These are phyloP conservation scores for Agrilus planipennis DNA, from an alignment of 1,140 invertebrate genomes.

Conservation along the genomic window DNA sequence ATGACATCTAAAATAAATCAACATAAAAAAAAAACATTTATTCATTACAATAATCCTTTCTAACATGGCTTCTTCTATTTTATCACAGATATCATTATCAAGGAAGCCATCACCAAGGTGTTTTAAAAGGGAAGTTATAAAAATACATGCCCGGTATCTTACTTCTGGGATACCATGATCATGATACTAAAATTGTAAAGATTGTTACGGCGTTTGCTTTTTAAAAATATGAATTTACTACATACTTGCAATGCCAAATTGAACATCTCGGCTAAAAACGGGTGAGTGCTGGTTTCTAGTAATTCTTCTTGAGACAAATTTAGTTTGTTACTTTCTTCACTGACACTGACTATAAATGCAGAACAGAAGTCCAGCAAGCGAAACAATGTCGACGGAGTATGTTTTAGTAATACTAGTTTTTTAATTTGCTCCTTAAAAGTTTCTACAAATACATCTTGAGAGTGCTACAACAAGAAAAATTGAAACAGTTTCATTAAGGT, in stretches of 20 bases:
- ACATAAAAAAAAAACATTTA: conserved; percentile 4
- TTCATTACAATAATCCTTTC: conserved; percentile 22
- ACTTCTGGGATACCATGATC: conserved; percentile 37
- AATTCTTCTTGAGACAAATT: not conserved
- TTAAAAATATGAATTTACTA: conserved; percentile 1
- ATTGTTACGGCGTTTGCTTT: not conserved
- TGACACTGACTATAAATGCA: not conserved
- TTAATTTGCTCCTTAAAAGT: conserved; percentile 2
- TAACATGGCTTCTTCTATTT: conserved; percentile 48
- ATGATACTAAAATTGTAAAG: conserved; percentile 28
- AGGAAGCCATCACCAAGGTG: conserved; percentile 48
- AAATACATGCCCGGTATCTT: conserved; percentile 47
- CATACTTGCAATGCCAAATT: conserved; percentile 7
- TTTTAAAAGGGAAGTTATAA: conserved; percentile 47
- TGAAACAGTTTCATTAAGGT: not conserved
- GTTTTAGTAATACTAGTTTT: not conserved
- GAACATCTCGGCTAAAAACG: conserved; percentile 11
- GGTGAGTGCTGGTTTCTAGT: not conserved
- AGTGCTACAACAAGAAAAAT: conserved; percentile 1
- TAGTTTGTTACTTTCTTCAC: not conserved
- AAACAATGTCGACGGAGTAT: not conserved
- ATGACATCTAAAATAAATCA: no score
- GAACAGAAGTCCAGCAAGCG: not conserved
- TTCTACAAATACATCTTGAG: conserved; percentile 2
- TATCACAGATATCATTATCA: conserved; percentile 47